Evolutionary conservation across 2,888 invertebrate genomes (phyloP).

Genomic region (Synanthedon myopaeformis): DNA sequence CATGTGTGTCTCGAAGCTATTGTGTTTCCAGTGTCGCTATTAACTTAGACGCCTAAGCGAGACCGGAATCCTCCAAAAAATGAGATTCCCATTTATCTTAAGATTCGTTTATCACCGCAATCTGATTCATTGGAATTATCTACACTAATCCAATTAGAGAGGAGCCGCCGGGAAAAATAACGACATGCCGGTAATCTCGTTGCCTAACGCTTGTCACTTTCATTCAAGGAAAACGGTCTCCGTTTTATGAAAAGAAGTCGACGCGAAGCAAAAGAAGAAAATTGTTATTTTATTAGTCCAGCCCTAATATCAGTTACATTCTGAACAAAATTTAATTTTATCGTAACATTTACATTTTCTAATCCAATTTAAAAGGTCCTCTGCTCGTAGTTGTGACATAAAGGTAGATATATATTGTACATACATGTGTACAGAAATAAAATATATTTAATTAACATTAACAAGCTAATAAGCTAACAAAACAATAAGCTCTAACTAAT

Average conservation of each 20-base stretch:
- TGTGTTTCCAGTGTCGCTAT: not conserved
- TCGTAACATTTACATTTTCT: too few relatives aligned
- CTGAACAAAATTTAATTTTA: too few relatives aligned
- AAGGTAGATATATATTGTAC: too few relatives aligned
- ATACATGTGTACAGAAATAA: too few relatives aligned
- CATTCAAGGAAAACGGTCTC: not conserved
- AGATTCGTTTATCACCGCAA: slow-evolving; percentile 26
- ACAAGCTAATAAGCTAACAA: too few relatives aligned
- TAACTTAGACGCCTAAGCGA: not conserved
- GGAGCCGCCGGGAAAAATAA: slow-evolving; percentile 18
- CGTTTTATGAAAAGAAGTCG: not conserved
- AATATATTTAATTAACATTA: too few relatives aligned
- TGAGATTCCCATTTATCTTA: slow-evolving; percentile 16
- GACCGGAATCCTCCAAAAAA: not conserved
- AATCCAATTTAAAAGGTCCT: too few relatives aligned
- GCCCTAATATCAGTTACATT: too few relatives aligned
- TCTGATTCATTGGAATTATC: slow-evolving; percentile 31
- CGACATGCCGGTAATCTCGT: slow-evolving; percentile 12
- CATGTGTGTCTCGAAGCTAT: not conserved
- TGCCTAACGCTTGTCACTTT: slow-evolving; percentile 6
- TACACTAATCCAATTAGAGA: slow-evolving; percentile 31
- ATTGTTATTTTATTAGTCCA: too few relatives aligned
- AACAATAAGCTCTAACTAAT: not conserved
- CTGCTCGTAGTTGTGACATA: too few relatives aligned
- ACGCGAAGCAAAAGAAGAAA: not conserved